Conservation (phyloP, 2,888 invertebrate species). For the Rotaria magnacalcarata region DNA sequence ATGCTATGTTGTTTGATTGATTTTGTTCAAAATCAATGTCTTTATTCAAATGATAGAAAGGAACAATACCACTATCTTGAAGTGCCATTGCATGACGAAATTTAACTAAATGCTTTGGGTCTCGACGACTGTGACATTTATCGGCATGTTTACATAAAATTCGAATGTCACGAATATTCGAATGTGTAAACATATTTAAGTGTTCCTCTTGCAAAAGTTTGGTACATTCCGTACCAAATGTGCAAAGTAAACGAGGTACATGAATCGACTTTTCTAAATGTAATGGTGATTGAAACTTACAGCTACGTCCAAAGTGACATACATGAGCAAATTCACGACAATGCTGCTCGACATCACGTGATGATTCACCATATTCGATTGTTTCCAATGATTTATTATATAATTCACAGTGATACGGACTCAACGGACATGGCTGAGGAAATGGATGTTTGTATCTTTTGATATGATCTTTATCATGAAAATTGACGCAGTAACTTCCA, state of each 20-base stretch:
- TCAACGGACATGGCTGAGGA: neutral
- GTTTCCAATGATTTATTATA: neutral
- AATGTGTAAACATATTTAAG: neutral
- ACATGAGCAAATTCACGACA: neutral
- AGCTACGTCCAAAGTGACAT: neutral
- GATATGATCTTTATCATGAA: neutral
- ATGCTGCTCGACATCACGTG: neutral
- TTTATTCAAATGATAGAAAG: neutral
- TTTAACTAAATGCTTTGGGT: neutral
- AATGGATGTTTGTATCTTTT: neutral
- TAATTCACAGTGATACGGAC: neutral
- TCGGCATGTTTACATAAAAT: neutral
- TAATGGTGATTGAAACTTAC: neutral
- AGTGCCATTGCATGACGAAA: neutral
- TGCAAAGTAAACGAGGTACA: neutral
- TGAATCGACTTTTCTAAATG: neutral
- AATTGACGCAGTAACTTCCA: neutral
- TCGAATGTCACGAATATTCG: neutral
- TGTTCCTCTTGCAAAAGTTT: neutral
- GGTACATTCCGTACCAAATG: neutral
- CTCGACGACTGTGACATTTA: neutral
- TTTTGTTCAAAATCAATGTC: neutral
- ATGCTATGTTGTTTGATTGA: neutral
- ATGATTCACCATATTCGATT: neutral
- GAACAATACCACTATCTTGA: neutral